Percentiles rank a stretch among this genome's conserved stretches.
phyloP scores from a whole-genome alignment of 2,888 invertebrate species.

The Vandiemenella viatica region DNA sequence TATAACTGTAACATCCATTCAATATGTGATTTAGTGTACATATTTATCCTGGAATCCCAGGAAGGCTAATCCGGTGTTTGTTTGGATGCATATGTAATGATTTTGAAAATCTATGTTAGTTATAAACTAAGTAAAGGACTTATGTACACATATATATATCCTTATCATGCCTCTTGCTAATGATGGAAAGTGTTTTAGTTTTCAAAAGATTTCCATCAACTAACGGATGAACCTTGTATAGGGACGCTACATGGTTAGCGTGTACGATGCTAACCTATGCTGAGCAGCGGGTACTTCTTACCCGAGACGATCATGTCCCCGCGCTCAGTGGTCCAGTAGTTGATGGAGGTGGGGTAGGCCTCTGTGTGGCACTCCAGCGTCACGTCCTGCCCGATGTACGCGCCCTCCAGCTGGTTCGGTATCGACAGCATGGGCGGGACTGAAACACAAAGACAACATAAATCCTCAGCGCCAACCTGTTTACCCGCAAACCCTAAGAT shows the following conservation, averaged over 20 bases:
- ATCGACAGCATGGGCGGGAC: conserved; percentile 91
- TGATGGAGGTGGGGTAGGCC: conserved; percentile 82
- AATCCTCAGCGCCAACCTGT: too few relatives aligned
- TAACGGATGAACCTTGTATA: background rate
- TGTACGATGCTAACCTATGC: conserved; percentile 1
- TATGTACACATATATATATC: too few relatives aligned
- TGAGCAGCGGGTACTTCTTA: conserved; percentile 29
- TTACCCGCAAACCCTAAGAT: too few relatives aligned
- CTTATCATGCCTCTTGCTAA: too few relatives aligned
- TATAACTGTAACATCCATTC: too few relatives aligned
- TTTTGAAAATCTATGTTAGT: too few relatives aligned
- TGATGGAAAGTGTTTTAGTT: too few relatives aligned
- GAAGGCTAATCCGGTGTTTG: too few relatives aligned
- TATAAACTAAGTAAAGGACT: too few relatives aligned
- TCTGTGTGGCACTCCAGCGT: conserved; percentile 81
- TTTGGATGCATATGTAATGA: too few relatives aligned
- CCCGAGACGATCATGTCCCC: conserved; percentile 90
- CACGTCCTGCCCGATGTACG: conserved; percentile 77
- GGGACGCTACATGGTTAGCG: background rate
- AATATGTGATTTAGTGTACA: too few relatives aligned
- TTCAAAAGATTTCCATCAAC: background rate
- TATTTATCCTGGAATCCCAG: too few relatives aligned
- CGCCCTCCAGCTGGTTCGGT: conserved; percentile 82
- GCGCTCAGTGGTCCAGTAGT: conserved; percentile 84
- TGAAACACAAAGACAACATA: conserved; percentile 29